Percentiles rank a stretch among this genome's conserved stretches.
Conservation (phyloP, 2,113 vertebrate species). For the Pao palembangensis region DNA sequence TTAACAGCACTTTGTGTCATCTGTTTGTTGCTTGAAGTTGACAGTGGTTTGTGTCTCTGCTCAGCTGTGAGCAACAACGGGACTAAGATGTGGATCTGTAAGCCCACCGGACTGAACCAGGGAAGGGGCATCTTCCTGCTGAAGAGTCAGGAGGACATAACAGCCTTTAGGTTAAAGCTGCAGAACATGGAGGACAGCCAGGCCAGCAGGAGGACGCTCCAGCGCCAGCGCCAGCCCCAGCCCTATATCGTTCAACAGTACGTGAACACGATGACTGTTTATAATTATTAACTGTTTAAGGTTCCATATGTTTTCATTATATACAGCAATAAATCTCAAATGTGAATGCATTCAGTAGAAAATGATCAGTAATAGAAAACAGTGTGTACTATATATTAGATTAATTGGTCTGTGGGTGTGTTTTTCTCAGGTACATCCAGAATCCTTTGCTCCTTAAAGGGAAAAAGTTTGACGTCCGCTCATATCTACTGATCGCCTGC, state of each 20-base stretch:
- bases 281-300: no score
- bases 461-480: conserved; percentile 85
- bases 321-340: no score
- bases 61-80: conserved; percentile 40
- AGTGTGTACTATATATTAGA: no score
- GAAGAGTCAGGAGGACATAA: conserved; percentile 68
- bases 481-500: conserved; percentile 84
- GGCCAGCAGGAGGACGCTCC: conserved; percentile 27
- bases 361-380: no score
- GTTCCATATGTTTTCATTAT: no score
- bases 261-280: conserved; percentile 16
- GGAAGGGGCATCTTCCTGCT: conserved; percentile 88
- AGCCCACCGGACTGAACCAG: conserved; percentile 83
- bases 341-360: no score
- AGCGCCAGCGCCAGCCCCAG: conserved; percentile 51
- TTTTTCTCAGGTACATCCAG: conserved; percentile 77
- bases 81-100: conserved; percentile 85
- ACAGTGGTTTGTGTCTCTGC: not conserved
- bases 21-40: not conserved
- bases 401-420: not conserved
- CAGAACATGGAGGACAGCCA: conserved; percentile 48
- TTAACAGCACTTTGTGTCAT: not conserved
- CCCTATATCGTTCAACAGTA: conserved; percentile 83
- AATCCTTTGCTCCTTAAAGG: conserved; percentile 83
- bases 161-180: conserved; percentile 68